Evolutionary conservation across 1,140 invertebrate species (phyloP).

Genomic region (Bombus ignitus): DNA sequence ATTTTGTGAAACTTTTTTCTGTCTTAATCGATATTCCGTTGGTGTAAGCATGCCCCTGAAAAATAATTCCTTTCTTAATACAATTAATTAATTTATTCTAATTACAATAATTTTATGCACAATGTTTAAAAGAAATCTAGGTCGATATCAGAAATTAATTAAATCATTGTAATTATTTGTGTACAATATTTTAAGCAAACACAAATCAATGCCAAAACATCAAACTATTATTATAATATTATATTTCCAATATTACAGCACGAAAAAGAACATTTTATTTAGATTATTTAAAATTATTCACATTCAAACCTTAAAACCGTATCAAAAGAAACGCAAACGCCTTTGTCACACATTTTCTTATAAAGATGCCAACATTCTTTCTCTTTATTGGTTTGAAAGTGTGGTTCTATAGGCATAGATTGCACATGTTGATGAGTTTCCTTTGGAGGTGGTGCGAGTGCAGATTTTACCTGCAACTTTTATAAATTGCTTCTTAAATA

Average conservation of each 20-base stretch:
- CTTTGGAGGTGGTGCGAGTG: neutral
- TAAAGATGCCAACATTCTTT: constrained; percentile 88
- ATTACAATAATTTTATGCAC: no score
- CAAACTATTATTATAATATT: no score
- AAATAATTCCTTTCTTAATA: constrained; percentile 42
- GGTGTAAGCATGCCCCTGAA: constrained; percentile 87
- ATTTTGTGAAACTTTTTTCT: constrained; percentile 78
- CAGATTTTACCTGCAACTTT: constrained; percentile 23
- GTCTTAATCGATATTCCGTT: constrained; percentile 86
- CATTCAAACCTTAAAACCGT: constrained; percentile 84
- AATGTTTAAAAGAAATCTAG: neutral
- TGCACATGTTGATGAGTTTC: constrained; percentile 21
- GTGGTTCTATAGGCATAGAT: constrained; percentile 64
- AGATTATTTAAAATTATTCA: constrained; percentile 24
- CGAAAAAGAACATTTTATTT: neutral
- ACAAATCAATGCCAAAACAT: no score
- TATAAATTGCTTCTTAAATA: neutral
- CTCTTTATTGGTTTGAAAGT: constrained; percentile 83
- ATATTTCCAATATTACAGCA: neutral
- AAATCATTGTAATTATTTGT: neutral
- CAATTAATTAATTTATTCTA: neutral
- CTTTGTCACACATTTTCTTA: constrained; percentile 87
- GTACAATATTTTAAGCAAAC: no score
- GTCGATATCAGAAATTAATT: neutral
- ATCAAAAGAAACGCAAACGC: constrained; percentile 87